A percentile compares a stretch with the other conserved stretches of the same genome.
These are phyloP conservation scores for Tachina fera DNA, from an alignment of 2,888 invertebrate species.

Conservation along the genomic window DNA sequence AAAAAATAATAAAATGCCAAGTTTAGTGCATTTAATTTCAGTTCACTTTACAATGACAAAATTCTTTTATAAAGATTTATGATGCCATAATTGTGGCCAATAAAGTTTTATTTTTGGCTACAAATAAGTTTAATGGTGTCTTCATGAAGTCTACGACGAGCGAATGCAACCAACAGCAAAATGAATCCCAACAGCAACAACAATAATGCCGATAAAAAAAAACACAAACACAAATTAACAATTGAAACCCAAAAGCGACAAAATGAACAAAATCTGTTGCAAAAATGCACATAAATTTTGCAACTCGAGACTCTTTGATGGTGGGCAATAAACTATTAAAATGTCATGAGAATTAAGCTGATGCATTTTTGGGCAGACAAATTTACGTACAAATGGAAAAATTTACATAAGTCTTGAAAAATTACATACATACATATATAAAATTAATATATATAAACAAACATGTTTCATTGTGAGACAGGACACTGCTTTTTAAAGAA, in stretches of 20 bases:
- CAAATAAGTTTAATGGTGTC: constrained; percentile 62
- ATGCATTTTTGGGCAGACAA: constrained; percentile 62
- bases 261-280: constrained; percentile 38
- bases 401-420: background rate
- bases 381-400: constrained; percentile 40
- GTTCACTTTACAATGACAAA: constrained; percentile 45
- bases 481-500: background rate
- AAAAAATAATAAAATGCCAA: constrained; percentile 24
- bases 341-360: constrained; percentile 64
- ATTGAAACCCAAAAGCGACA: constrained; percentile 12
- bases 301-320: constrained; percentile 67
- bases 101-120: constrained; percentile 70
- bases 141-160: constrained; percentile 48
- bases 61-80: constrained; percentile 70
- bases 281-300: constrained; percentile 70
- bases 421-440: background rate
- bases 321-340: constrained; percentile 69
- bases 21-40: constrained; percentile 47
- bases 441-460: background rate
- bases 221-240: constrained; percentile 28
- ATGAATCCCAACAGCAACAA: background rate
- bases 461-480: background rate
- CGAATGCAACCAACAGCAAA: constrained; percentile 17
- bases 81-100: constrained; percentile 70
- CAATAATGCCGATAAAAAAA: background rate